Evolutionary conservation across 1,140 invertebrate species (phyloP), one percentile per base, ranked within the genome.

Genomic region (Acromyrmex echinatior): DNA sequence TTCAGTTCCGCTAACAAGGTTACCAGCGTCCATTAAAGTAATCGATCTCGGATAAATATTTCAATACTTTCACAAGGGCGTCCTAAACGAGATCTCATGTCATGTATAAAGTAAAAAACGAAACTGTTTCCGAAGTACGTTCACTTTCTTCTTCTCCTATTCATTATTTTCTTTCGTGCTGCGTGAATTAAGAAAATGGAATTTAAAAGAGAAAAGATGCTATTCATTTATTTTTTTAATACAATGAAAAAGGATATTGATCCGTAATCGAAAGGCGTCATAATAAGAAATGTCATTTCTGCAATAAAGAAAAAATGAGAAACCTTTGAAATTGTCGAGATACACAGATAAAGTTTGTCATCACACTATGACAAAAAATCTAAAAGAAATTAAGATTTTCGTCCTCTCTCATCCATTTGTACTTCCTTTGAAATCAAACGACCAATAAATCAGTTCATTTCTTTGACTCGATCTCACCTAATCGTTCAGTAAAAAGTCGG

Each of bases 31-130:
- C 80, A 82, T 82, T 76, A 84, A 51, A 84, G 68, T 51, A 84
- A 84, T 84, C 70, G 56, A 84, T 84, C 80, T 56, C 53, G 9
- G 45, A 76, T 84, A 84, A 84, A 76, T 82, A 60, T 74, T 84
- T 51, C 70, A 76, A 74, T 84, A 51, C 53, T 51, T 51, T 84
- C 14, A n/a, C 25, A 84, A 76, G 39, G 58, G 39, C 45, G 7
- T 31, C 28, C 70, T 74, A 63, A 84, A 76, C 56, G 39, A 63
- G 62, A 74, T 63, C 45, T 84, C 28, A 31, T 74, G 53, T 71
- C 18, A 28, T 21, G 28, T 16, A 60, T n/a, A 60, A 51, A 21
- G 21, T 60, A 31, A 84, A n/a, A 25, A 74, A 62, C 25, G 5
- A 31, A 18, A 63, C 1, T 7, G 16, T 45, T 71, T 71, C 53